A percentile compares a stretch with the other conserved stretches of the same genome.
Evolutionary conservation across 2,113 vertebrate genomes (phyloP).

Genomic region (Cryptotis parvus): DNA sequence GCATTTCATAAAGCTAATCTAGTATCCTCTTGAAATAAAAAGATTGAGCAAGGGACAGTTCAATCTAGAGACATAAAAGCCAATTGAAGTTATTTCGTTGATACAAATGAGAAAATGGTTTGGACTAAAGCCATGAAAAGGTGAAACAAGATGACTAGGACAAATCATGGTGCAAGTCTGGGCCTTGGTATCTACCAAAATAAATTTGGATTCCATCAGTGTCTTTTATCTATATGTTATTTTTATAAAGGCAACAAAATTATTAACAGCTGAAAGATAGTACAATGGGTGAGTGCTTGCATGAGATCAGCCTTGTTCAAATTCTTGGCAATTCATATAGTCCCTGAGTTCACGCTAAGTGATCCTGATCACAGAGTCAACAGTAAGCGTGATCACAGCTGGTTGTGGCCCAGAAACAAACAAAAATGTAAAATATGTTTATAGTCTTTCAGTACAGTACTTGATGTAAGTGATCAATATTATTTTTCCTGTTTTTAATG

Average conservation of each 20-base stretch:
- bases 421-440: not conserved
- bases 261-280: too few species aligned
- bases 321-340: not conserved
- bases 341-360: not conserved
- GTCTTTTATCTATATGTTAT: not conserved
- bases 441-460: not conserved
- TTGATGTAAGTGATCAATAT: slow-evolving; percentile 25
- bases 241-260: too few species aligned
- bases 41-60: slow-evolving; percentile 1
- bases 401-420: too few species aligned
- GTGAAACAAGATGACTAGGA: not conserved
- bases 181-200: not conserved
- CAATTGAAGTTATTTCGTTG: slow-evolving; percentile 33
- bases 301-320: too few species aligned
- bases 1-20: slow-evolving; percentile 45
- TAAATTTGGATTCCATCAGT: slow-evolving; percentile 20
- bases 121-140: not conserved
- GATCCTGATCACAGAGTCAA: too few species aligned
- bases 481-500: not conserved
- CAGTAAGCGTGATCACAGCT: too few species aligned
- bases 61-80: not conserved
- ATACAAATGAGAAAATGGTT: slow-evolving; percentile 57
- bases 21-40: slow-evolving; percentile 37
- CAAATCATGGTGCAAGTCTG: not conserved
- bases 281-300: too few species aligned